Conservation (phyloP, 2,888 invertebrate genomes). For the Sinohyriopsis cumingii region DNA sequence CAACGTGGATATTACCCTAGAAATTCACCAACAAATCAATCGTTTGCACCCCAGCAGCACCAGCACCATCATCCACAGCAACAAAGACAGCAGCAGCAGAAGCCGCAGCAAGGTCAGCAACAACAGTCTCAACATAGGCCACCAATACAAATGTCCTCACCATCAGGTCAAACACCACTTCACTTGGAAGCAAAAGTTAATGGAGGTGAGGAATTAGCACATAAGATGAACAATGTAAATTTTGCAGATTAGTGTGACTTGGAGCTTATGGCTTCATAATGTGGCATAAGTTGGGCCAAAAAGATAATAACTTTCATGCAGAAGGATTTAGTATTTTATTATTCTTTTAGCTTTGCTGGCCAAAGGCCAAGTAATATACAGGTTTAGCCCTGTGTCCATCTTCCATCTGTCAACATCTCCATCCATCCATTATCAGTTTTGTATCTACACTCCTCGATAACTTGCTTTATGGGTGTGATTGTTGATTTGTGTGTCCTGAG, state of each 20-base stretch:
- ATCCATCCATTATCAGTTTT: too few species aligned
- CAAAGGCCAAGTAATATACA: too few species aligned
- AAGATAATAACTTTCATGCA: too few species aligned
- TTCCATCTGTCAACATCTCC: too few species aligned
- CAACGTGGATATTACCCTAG: slow-evolving; percentile 14
- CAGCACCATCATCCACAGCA: slow-evolving; percentile 9
- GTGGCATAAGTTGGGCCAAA: too few species aligned
- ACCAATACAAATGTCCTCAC: background rate
- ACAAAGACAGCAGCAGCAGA: slow-evolving; percentile 15
- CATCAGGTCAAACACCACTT: slow-evolving; percentile 12
- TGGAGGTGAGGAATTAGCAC: slow-evolving; percentile 4
- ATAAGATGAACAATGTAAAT: background rate
- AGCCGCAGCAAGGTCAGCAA: slow-evolving; percentile 9
- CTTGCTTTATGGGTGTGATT: too few species aligned
- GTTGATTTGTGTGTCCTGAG: too few species aligned
- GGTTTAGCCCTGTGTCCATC: too few species aligned
- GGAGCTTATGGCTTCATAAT: too few species aligned
- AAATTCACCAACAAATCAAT: background rate
- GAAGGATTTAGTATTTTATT: too few species aligned
- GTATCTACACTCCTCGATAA: too few species aligned
- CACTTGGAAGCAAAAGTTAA: slow-evolving; percentile 8
- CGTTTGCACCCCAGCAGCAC: slow-evolving; percentile 6
- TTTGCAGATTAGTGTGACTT: background rate
- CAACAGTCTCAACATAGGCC: background rate
- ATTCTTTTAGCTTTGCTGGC: too few species aligned